A percentile compares a stretch with the other conserved stretches of the same genome.
Evolutionary conservation across 2,113 vertebrate species (phyloP).

Genomic region (Passer domesticus): DNA sequence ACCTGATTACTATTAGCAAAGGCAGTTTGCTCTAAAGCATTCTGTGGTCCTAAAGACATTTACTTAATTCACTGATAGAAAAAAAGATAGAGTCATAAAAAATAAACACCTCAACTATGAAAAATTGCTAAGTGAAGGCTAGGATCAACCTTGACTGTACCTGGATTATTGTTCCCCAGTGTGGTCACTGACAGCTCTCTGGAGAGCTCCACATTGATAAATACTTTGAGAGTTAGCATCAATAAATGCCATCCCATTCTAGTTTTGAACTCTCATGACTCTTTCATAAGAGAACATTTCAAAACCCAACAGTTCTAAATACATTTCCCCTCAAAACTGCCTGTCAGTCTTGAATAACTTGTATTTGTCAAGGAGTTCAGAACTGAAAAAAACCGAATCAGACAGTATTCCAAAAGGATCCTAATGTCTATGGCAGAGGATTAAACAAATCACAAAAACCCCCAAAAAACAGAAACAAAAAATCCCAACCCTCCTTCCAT

Average conservation of each 20-base stretch:
- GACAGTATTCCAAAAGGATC: neutral
- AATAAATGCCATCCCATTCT: neutral
- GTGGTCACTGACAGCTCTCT: neutral
- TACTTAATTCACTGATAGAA: neutral
- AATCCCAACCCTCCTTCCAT: neutral
- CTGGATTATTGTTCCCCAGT: neutral
- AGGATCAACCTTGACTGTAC: neutral
- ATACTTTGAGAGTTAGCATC: neutral
- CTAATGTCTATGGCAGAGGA: neutral
- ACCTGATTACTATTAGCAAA: neutral
- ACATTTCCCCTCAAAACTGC: neutral
- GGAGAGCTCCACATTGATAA: neutral
- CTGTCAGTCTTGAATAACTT: neutral
- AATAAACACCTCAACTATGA: neutral
- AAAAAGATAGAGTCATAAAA: neutral
- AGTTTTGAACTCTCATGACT: neutral
- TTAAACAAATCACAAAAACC: neutral
- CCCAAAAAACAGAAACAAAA: neutral
- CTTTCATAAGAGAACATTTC: neutral
- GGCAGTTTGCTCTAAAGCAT: neutral
- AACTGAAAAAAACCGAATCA: neutral
- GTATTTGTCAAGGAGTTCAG: neutral
- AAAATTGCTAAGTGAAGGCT: neutral
- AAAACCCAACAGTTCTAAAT: neutral
- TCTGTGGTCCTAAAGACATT: neutral